phyloP scores from a whole-genome alignment of 1,140 invertebrate species.

The Drosophila carrolli region DNA sequence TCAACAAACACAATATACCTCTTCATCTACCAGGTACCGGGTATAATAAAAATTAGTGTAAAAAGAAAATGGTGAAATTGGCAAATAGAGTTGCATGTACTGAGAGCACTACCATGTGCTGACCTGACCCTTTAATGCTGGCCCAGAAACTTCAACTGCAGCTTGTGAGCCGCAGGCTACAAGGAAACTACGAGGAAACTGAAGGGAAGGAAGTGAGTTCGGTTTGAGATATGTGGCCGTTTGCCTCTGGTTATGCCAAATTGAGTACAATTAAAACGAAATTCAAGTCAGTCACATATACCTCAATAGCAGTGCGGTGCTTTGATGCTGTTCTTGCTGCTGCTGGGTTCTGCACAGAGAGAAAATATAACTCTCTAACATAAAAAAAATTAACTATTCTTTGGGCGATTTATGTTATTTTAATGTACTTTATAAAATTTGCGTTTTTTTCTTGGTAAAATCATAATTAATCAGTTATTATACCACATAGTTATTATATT shows the following conservation, averaged over 20 bases:
- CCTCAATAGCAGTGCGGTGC: slow-evolving; percentile 38
- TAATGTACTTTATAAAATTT: no score
- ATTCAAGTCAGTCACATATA: slow-evolving; percentile 35
- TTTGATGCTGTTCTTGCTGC: slow-evolving; percentile 35
- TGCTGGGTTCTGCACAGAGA: neutral
- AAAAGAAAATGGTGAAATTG: slow-evolving; percentile 13
- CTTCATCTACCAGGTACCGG: neutral
- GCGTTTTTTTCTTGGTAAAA: no score
- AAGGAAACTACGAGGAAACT: slow-evolving; percentile 3
- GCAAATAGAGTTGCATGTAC: slow-evolving; percentile 29
- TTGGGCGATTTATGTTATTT: no score
- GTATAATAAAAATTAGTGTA: slow-evolving; percentile 35
- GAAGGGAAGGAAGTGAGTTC: neutral
- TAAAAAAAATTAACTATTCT: no score
- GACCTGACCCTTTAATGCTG: slow-evolving; percentile 61
- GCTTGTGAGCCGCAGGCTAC: slow-evolving; percentile 22
- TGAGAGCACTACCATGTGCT: slow-evolving; percentile 30
- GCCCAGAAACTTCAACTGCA: slow-evolving; percentile 19
- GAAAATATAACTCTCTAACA: no score
- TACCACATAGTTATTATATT: no score
- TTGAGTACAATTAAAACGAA: slow-evolving; percentile 72
- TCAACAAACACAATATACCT: no score
- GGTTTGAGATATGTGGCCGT: slow-evolving; percentile 13
- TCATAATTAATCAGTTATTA: no score
- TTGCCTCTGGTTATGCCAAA: slow-evolving; percentile 46